Conservation (phyloP, 1,140 invertebrate genomes). For the Pentalonia nigronervosa region DNA sequence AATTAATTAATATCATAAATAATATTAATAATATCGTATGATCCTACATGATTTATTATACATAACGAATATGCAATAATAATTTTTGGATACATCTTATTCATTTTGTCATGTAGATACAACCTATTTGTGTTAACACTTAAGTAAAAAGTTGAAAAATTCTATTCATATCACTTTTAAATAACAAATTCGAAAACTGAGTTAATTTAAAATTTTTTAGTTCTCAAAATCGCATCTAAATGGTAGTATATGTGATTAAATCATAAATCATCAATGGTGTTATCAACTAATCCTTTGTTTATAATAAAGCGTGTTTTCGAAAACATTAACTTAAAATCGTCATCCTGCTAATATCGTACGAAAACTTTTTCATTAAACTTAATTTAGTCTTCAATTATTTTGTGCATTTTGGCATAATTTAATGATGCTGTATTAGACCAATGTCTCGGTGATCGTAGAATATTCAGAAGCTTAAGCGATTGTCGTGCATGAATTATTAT, state of each 20-base stretch:
- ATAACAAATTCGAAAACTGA: background rate
- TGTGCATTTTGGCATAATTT: background rate
- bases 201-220: background rate
- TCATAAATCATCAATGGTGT: too few relatives aligned
- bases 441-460: background rate
- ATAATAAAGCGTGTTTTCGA: background rate
- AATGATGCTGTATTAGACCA: background rate
- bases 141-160: background rate
- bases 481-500: background rate
- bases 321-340: background rate
- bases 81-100: too few relatives aligned
- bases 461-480: background rate
- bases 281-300: background rate
- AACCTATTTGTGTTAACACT: background rate
- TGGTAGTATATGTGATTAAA: too few relatives aligned
- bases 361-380: background rate
- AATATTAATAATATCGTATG: background rate
- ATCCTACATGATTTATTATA: background rate
- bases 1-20: background rate
- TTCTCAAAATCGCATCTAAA: background rate
- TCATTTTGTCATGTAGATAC: background rate
- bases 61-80: background rate
- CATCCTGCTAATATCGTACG: background rate
- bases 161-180: background rate
- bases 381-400: background rate